Evolutionary conservation across 2,113 vertebrate genomes (phyloP), one percentile per base, ranked within the genome.

Genomic region (Prochilodus magdalenae): DNA sequence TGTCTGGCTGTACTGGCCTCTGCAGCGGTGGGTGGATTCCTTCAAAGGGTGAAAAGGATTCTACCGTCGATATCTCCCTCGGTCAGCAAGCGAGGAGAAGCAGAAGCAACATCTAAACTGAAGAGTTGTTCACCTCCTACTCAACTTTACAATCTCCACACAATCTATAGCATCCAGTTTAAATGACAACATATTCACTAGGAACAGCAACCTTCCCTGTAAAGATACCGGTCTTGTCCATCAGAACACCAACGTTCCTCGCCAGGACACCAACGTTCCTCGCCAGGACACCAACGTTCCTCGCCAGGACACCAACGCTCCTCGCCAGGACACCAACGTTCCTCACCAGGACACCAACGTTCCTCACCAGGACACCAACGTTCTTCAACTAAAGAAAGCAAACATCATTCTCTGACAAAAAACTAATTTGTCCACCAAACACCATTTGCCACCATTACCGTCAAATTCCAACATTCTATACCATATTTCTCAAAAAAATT

Each of bases 71-170:
- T 11, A 60, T 60, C 6, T 26, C n/a, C 24, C 0, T 24, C 22
- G 26, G n/a, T 60, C 57, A 60, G 24, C 11, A 60, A 12, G 57
- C 26, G 57, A 60, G 22, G 57, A 60, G 53, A 55, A 55, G 57
- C 57, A 60, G 57, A 55, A 55, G n/a, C 57, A 60, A 22, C 26
- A 60, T 60, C 57, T 26, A 60, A 60, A 60, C n/a, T 60, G 24
- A 60, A n/a, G 24, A 60, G n/a, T 60, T n/a, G 26, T 60, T 60
- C 57, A 60, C 57, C 57, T n/a, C 57, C 57, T 60, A 60, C 57
- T 60, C 57, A 26, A n/a, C 57, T 60, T 26, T 24, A 60, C 57
- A 60, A n/a, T 12, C 57, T 24, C 4, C 8, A 60, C 57, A 60
- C 57, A 60, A 26, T 60, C 57, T 60, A 60, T 60, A 60, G 57